These are phyloP conservation scores for Campoplex capitator DNA, from an alignment of 2,888 invertebrate species.

Conservation along the genomic window DNA sequence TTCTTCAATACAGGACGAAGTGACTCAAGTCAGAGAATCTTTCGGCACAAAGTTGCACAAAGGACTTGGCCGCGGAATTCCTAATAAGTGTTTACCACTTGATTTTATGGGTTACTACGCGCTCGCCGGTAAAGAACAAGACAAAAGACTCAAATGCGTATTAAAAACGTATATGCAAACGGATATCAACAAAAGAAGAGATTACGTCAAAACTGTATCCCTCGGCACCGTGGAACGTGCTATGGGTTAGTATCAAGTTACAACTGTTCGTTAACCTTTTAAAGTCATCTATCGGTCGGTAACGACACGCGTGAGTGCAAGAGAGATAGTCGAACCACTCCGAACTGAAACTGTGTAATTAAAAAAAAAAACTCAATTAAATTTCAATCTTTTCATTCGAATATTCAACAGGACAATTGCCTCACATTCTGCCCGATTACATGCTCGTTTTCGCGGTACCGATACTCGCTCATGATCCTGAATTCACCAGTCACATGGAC, in stretches of 20 bases:
- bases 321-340: too few species aligned
- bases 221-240: slow-evolving; percentile 87
- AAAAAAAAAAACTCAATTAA: too few species aligned
- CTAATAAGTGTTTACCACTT: slow-evolving; percentile 95
- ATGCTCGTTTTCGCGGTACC: slow-evolving; percentile 99
- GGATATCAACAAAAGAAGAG: slow-evolving; percentile 94
- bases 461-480: slow-evolving; percentile 96
- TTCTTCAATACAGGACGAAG: slow-evolving; percentile 88
- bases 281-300: too few species aligned
- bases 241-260: slow-evolving; percentile 77
- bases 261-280: neutral
- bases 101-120: slow-evolving; percentile 99
- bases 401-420: slow-evolving; percentile 87
- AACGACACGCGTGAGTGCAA: too few species aligned
- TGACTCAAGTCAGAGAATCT: slow-evolving; percentile 94
- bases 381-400: slow-evolving; percentile 21
- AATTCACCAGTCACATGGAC: slow-evolving; percentile 92
- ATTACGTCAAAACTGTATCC: slow-evolving; percentile 94
- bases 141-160: slow-evolving; percentile 89
- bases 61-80: slow-evolving; percentile 92
- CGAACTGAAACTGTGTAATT: too few species aligned
- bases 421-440: slow-evolving; percentile 97
- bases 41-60: slow-evolving; percentile 97
- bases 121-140: slow-evolving; percentile 94
- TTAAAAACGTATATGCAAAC: slow-evolving; percentile 93